Base-by-base conservation (phyloP, 2,888 invertebrate species). In the Smittia aterrima region DNA sequence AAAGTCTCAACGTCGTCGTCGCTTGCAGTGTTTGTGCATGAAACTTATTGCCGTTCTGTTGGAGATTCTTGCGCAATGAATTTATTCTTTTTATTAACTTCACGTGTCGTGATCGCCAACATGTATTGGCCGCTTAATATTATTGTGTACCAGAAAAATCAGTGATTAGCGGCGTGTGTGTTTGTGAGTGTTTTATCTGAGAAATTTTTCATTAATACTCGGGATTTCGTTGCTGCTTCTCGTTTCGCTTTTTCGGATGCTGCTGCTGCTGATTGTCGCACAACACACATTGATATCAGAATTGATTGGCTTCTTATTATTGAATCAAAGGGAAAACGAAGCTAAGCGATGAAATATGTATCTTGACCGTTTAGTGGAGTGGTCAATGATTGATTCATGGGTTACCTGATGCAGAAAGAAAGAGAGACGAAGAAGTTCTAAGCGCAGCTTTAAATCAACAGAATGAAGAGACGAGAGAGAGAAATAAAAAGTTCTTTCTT, bases 101-200 rank as follows among this genome's bases (percentile, higher is more conserved):
- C 58, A 22, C 58, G 47, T 47, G 47, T 47, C 47, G 47, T 47
- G 47, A 16, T 58, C 58, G n/a, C 58, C 47, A 47, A 11, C 47
- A 47, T 47, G n/a, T 11, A n/a, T 47, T 47, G 16, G 47, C 47
- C 16, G 47, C n/a, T 58, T 58, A 22, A 58, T 58, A 47, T n/a
- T n/a, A 47, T 4, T 7, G 13, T 38, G 11, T 38, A 38, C 6
- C 7, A 47, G 47, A 47, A 47, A 38, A 47, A 47, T 7, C 47
- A 13, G 47, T 47, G 47, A 47, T 47, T 47, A 47, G 47, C 38
- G 9, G 9, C 9, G n/a, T 22, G 58, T 58, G 58, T 58, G 13
- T 18, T 58, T 22, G 58, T 20, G 58, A 58, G 22, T 20, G 58
- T 58, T 58, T 58, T 58, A 58, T 58, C 22, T 58, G 9, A n/a